A percentile compares a stretch with the other conserved stretches of the same genome.
Evolutionary conservation across 1,140 invertebrate genomes (phyloP).

Genomic region (Meloidogyne floridensis): DNA sequence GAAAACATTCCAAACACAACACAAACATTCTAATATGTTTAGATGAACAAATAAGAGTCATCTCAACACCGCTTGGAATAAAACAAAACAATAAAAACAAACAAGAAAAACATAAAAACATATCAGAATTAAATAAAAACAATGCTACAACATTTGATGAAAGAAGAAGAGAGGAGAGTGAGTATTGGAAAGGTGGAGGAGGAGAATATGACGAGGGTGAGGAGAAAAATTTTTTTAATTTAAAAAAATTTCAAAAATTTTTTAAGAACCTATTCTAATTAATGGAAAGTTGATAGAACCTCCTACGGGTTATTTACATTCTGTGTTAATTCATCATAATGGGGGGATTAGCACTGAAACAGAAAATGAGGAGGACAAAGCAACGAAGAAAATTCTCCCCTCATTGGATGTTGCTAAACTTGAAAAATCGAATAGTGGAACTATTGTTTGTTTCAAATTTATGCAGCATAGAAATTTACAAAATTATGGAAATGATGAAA

Average conservation of each 20-base stretch:
- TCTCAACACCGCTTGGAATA: no score
- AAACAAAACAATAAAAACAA: background rate
- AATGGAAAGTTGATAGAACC: background rate
- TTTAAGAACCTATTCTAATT: conserved; percentile 3
- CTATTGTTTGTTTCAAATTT: conserved; percentile 23
- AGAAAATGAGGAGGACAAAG: background rate
- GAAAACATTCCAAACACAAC: background rate
- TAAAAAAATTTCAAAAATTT: background rate
- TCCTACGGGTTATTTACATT: conserved; percentile 1
- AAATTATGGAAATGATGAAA: background rate
- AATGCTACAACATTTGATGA: background rate
- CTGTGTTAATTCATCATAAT: background rate
- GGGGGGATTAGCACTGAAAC: background rate
- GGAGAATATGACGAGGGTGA: background rate
- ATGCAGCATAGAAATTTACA: conserved; percentile 17
- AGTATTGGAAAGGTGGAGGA: background rate
- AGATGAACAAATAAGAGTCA: background rate
- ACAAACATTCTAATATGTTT: background rate
- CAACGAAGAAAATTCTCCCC: background rate
- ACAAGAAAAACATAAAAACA: background rate
- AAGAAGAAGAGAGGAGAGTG: background rate
- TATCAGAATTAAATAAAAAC: background rate
- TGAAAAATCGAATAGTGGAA: background rate
- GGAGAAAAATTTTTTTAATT: background rate
- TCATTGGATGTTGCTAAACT: background rate